phyloP scores from a whole-genome alignment of 2,113 vertebrate species.

The Sorex fumeus region DNA sequence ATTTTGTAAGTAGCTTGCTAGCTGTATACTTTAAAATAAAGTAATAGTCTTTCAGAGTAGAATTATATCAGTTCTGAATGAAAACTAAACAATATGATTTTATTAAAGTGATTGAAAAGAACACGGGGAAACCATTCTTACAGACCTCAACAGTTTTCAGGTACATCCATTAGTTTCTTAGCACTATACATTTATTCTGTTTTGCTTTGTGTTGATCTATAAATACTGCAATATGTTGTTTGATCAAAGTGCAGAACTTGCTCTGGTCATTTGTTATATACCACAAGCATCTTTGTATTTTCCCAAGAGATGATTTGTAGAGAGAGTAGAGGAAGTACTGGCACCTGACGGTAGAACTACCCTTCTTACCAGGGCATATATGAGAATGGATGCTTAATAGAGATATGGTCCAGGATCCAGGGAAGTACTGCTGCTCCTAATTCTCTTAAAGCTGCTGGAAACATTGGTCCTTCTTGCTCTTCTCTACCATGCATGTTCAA shows the following conservation, averaged over 20 bases:
- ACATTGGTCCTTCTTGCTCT: background rate
- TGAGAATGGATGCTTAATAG: background rate
- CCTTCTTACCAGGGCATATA: accelerated
- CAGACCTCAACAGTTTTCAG: slow-evolving; percentile 29
- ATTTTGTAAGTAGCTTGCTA: slow-evolving; percentile 93
- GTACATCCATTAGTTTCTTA: slow-evolving; percentile 43
- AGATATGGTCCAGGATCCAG: background rate
- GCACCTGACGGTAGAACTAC: background rate
- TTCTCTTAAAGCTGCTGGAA: background rate
- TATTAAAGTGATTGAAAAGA: slow-evolving; percentile 49
- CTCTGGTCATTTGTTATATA: slow-evolving; percentile 18
- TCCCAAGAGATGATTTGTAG: background rate
- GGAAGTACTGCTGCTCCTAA: background rate
- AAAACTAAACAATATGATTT: background rate
- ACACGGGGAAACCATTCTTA: slow-evolving; percentile 5
- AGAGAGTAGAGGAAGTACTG: background rate
- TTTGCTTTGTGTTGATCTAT: slow-evolving; percentile 54
- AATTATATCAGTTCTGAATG: background rate
- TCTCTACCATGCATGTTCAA: background rate
- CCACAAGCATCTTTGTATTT: slow-evolving; percentile 38
- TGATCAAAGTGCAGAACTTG: slow-evolving; percentile 47
- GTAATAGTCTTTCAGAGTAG: slow-evolving; percentile 37
- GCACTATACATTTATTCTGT: slow-evolving; percentile 26
- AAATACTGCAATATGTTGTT: slow-evolving; percentile 13
- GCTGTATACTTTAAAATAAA: slow-evolving; percentile 83